phyloP scores from a whole-genome alignment of 2,888 invertebrate species.

The Macaria liturata region DNA sequence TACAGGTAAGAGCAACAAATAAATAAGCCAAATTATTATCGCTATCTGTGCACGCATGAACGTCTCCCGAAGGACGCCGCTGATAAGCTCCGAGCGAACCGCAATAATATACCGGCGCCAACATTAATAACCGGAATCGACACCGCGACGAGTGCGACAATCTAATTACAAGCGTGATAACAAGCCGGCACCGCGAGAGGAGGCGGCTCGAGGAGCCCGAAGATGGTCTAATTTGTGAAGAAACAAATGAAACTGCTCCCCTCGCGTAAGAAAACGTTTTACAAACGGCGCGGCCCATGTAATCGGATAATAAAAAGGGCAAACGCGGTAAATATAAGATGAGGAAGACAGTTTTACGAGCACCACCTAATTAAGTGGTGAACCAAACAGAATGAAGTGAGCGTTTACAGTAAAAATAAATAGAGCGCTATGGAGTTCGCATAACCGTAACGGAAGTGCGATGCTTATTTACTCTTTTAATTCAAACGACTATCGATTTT shows the following conservation, averaged over 20 bases:
- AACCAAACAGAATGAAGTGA: constrained; percentile 77
- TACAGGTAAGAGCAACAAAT: constrained; percentile 37
- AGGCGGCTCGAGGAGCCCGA: constrained; percentile 44
- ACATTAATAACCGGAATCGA: constrained; percentile 74
- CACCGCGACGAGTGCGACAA: constrained; percentile 59
- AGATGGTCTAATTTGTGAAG: constrained; percentile 77
- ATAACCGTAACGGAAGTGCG: constrained; percentile 14
- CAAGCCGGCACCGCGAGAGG: constrained; percentile 36
- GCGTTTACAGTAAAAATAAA: constrained; percentile 68
- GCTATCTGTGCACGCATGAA: constrained; percentile 48
- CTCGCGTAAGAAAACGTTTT: constrained; percentile 74
- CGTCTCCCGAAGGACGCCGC: constrained; percentile 64
- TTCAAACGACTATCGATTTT: neutral
- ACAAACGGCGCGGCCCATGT: constrained; percentile 80
- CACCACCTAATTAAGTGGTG: constrained; percentile 82
- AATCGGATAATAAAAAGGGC: constrained; percentile 84
- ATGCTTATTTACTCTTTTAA: neutral
- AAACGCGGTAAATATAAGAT: constrained; percentile 84
- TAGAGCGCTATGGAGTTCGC: constrained; percentile 36
- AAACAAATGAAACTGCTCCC: constrained; percentile 83
- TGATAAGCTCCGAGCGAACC: constrained; percentile 69
- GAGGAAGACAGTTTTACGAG: constrained; percentile 84
- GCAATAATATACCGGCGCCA: constrained; percentile 72
- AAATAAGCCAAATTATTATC: constrained; percentile 49
- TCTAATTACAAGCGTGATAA: constrained; percentile 64